These are phyloP conservation scores for Notothenia rossii DNA, from an alignment of 2,113 vertebrate genomes.

Conservation along the genomic window DNA sequence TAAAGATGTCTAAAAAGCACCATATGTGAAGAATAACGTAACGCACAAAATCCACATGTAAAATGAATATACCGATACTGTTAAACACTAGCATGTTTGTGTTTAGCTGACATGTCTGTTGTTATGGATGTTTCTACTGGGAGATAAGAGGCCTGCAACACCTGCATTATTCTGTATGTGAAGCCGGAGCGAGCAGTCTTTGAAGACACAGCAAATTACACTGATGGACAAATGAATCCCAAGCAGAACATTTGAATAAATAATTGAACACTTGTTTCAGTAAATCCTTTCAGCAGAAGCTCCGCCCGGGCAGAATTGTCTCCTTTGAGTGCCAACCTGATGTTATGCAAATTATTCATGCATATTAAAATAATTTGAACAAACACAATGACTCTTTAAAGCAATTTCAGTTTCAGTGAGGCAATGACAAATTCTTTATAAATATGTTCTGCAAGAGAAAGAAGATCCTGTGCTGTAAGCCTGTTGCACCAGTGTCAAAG, in stretches of 20 bases:
- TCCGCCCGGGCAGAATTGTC: slow-evolving; percentile 2
- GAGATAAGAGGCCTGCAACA: slow-evolving; percentile 35
- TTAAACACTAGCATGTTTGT: not conserved
- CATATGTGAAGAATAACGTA: not conserved
- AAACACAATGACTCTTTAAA: slow-evolving; percentile 48
- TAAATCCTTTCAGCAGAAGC: slow-evolving; percentile 14
- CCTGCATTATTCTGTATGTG: slow-evolving; percentile 16
- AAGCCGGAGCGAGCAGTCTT: not conserved
- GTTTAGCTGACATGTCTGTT: no score
- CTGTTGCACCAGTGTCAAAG: slow-evolving; percentile 2
- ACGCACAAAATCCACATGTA: not conserved
- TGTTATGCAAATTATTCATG: slow-evolving; percentile 44
- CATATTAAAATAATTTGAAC: slow-evolving; percentile 55
- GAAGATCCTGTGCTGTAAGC: not conserved
- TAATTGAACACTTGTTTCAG: slow-evolving; percentile 30
- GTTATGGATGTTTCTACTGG: slow-evolving; percentile 23
- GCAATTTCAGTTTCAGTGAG: not conserved
- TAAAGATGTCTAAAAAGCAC: not conserved
- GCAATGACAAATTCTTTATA: not conserved
- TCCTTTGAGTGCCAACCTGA: slow-evolving; percentile 5
- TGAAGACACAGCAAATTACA: slow-evolving; percentile 19
- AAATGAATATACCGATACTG: not conserved
- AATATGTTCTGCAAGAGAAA: not conserved
- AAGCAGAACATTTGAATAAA: not conserved
- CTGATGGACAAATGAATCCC: slow-evolving; percentile 10